Evolutionary conservation across 2,797 vertebrate species (phyloP).

Genomic region (Dermochelys coriacea): DNA sequence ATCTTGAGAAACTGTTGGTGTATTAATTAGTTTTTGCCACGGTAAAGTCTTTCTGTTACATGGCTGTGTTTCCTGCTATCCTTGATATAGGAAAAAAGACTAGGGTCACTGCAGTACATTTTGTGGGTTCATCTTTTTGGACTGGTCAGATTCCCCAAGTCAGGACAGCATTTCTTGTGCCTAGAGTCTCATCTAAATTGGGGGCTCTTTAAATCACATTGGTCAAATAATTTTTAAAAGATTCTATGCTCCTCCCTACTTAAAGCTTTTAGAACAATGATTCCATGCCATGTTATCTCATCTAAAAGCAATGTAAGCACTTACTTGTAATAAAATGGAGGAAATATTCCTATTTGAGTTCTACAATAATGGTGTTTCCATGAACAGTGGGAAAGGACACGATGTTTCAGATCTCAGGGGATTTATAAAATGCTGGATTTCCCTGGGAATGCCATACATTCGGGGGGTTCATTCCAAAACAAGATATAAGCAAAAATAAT

Average conservation of each 20-base stretch:
- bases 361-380: not conserved
- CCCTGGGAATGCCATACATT: not conserved
- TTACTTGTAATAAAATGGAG: not conserved
- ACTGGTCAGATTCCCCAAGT: not conserved
- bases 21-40: not conserved
- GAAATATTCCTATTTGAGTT: not conserved
- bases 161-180: not conserved
- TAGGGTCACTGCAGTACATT: not conserved
- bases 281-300: not conserved
- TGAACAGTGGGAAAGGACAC: not conserved
- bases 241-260: not conserved
- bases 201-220: not conserved
- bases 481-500: not conserved
- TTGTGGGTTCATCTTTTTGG: not conserved
- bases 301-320: not conserved
- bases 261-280: not conserved
- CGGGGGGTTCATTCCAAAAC: not conserved
- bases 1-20: not conserved
- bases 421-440: slow-evolving; percentile 10
- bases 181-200: not conserved
- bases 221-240: slow-evolving; percentile 12
- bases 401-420: not conserved
- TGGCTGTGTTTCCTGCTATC: not conserved
- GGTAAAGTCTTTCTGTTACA: not conserved
- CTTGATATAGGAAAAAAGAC: not conserved